Evolutionary conservation across 1,140 invertebrate species (phyloP).

Genomic region (Drosophila rhopaloa): DNA sequence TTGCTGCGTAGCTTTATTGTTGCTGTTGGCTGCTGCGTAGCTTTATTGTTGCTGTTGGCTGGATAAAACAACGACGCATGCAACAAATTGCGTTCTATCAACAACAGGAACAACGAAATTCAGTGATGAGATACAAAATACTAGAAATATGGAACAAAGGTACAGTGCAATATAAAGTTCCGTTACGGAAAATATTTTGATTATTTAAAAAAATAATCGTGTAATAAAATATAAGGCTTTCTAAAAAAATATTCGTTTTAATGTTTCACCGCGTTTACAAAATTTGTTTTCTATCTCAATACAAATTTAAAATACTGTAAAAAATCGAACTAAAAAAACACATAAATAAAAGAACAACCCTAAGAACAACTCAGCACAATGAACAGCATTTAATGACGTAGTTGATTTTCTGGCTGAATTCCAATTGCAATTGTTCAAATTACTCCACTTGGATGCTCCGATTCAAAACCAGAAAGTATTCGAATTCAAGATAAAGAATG

Average conservation of each 20-base stretch:
- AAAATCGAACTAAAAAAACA: not conserved
- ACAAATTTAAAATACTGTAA: too few species aligned
- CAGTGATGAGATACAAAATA: not conserved
- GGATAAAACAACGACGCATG: constrained; percentile 39
- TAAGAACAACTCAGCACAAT: constrained; percentile 3
- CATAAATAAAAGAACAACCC: not conserved
- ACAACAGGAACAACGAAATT: constrained; percentile 18
- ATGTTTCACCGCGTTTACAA: too few species aligned
- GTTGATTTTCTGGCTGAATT: constrained; percentile 36
- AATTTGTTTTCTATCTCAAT: too few species aligned
- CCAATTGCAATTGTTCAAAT: constrained; percentile 42
- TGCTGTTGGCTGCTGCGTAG: constrained; percentile 24
- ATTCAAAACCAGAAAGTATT: constrained; percentile 19
- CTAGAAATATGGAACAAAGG: not conserved
- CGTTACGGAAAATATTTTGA: too few species aligned
- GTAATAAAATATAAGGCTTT: too few species aligned
- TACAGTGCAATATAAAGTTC: not conserved
- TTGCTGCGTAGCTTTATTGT: constrained; percentile 29
- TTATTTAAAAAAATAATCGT: too few species aligned
- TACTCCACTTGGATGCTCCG: constrained; percentile 32
- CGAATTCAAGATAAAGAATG: constrained; percentile 11
- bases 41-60: constrained; percentile 11
- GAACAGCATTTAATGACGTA: constrained; percentile 23
- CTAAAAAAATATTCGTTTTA: too few species aligned
- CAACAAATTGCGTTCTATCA: constrained; percentile 56